phyloP scores from a whole-genome alignment of 2,888 invertebrate genomes.

The Patella caerulea region DNA sequence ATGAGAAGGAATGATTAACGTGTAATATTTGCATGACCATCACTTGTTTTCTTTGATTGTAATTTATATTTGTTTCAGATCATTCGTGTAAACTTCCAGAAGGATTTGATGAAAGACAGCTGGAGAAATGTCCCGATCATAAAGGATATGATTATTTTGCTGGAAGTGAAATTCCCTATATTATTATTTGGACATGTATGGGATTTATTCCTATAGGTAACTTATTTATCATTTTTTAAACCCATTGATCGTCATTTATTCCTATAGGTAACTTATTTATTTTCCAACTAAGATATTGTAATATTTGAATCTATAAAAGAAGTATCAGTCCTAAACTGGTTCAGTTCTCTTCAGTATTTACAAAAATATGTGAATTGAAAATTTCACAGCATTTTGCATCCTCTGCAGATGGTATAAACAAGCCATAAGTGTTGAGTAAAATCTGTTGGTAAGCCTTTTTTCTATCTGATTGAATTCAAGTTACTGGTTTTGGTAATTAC shows the following conservation, averaged over 20 bases:
- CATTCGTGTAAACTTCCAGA: conserved; percentile 83
- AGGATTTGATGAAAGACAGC: conserved; percentile 81
- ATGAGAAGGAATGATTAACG: too few species aligned
- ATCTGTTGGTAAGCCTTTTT: too few species aligned
- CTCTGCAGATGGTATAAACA: too few species aligned
- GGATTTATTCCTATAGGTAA: conserved; percentile 88
- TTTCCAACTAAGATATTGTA: too few species aligned
- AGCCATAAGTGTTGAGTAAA: too few species aligned
- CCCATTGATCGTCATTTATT: conserved; percentile 72
- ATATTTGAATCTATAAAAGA: too few species aligned
- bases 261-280: conserved; percentile 78
- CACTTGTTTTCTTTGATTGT: too few species aligned
- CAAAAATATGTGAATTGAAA: neutral
- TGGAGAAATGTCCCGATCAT: conserved; percentile 91
- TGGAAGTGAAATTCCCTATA: conserved; percentile 96
- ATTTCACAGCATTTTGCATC: neutral
- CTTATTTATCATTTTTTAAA: conserved; percentile 35
- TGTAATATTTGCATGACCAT: too few species aligned
- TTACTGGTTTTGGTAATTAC: neutral
- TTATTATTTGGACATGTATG: conserved; percentile 92
- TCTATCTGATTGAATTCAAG: neutral
- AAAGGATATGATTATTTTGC: conserved; percentile 88
- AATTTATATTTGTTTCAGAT: conserved; percentile 58
- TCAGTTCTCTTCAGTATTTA: too few species aligned
- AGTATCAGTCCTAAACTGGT: too few species aligned